phyloP scores from a whole-genome alignment of 2,888 invertebrate genomes.

The Eupithecia insigniata region DNA sequence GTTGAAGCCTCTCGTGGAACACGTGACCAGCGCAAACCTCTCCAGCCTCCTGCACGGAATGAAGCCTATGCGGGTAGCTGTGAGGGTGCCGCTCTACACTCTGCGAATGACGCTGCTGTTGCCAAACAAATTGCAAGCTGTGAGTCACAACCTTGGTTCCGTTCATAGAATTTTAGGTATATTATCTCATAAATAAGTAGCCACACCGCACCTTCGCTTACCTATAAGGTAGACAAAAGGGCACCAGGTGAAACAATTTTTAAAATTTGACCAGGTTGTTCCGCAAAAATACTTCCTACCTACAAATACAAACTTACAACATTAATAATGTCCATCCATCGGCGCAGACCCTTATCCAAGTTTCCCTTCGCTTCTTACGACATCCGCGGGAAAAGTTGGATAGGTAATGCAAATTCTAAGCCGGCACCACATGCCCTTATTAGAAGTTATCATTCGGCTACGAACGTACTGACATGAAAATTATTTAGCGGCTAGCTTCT shows the following conservation, averaged over 20 bases:
- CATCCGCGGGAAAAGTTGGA: too few relatives aligned
- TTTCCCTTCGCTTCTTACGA: too few relatives aligned
- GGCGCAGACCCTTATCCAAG: too few relatives aligned
- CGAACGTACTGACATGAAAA: too few relatives aligned
- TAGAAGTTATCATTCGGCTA: too few relatives aligned
- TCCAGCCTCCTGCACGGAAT: constrained; percentile 53
- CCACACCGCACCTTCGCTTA: not conserved
- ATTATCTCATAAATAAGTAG: not conserved
- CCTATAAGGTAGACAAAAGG: not conserved
- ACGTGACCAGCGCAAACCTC: constrained; percentile 53
- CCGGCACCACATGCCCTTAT: too few relatives aligned
- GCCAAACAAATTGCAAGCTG: constrained; percentile 71
- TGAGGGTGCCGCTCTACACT: constrained; percentile 73
- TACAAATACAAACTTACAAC: too few relatives aligned
- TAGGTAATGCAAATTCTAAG: too few relatives aligned
- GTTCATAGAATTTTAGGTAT: not conserved
- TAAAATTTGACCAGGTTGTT: too few relatives aligned
- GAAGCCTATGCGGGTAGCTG: constrained; percentile 62
- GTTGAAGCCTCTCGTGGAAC: constrained; percentile 55
- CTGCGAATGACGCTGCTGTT: constrained; percentile 76
- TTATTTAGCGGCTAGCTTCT: too few relatives aligned
- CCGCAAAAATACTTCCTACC: too few relatives aligned
- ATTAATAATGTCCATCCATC: too few relatives aligned
- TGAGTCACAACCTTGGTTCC: constrained; percentile 50
- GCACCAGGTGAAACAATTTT: not conserved